Percentiles rank a stretch among this genome's conserved stretches.
These are phyloP conservation scores for Xiphias gladius DNA, from an alignment of 2,113 vertebrate species.

Conservation along the genomic window DNA sequence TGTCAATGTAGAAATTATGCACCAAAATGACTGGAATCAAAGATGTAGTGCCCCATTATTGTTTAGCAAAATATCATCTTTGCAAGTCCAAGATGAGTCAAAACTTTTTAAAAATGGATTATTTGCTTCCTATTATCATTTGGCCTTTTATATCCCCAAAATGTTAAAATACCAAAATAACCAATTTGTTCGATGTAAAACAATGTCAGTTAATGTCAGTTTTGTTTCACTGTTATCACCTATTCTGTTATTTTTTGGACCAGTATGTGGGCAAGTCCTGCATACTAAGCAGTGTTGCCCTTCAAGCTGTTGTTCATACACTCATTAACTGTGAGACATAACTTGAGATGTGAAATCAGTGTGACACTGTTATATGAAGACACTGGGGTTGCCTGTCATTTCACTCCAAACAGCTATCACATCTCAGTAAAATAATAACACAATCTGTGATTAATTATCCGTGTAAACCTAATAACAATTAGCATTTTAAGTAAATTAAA, in stretches of 20 bases:
- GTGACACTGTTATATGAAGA: constrained; percentile 28
- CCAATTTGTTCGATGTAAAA: constrained; percentile 51
- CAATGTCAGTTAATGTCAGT: constrained; percentile 45
- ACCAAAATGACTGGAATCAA: constrained; percentile 31
- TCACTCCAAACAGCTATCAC: constrained; percentile 13
- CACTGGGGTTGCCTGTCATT: constrained; percentile 1
- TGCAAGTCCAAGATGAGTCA: constrained; percentile 22
- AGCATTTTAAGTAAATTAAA: background rate
- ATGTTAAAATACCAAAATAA: constrained; percentile 40
- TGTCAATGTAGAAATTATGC: constrained; percentile 31
- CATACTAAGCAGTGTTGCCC: constrained; percentile 40
- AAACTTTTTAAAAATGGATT: constrained; percentile 44
- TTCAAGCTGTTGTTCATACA: constrained; percentile 50
- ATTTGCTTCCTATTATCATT: constrained; percentile 48
- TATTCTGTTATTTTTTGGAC: constrained; percentile 19
- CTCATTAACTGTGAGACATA: constrained; percentile 23
- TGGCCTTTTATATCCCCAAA: constrained; percentile 15
- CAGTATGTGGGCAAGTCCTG: constrained; percentile 18
- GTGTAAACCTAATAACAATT: background rate
- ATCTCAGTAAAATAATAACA: constrained; percentile 3
- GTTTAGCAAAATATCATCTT: constrained; percentile 34
- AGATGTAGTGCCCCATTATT: constrained; percentile 37
- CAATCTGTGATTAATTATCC: constrained; percentile 3
- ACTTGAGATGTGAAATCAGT: constrained; percentile 46
- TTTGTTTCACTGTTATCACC: constrained; percentile 52